Conservation (phyloP, 2,888 invertebrate species). For the Morpho helenor region DNA sequence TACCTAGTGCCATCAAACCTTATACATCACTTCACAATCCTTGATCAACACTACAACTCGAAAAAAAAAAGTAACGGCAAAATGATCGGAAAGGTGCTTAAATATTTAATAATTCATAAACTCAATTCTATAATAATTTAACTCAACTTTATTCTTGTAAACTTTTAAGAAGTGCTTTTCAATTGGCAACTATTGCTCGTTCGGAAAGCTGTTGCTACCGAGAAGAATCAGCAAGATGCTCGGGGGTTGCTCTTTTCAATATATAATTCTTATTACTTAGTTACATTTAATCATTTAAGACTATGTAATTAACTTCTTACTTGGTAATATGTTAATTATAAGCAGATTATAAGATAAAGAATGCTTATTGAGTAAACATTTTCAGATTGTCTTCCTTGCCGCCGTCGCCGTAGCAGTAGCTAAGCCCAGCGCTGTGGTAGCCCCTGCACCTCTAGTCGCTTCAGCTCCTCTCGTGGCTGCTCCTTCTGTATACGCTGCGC, state of each 20-base stretch:
- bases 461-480: conserved; percentile 45
- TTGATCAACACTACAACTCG: conserved; percentile 50
- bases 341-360: too few relatives aligned
- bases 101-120: not conserved
- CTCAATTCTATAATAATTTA: too few relatives aligned
- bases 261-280: too few relatives aligned
- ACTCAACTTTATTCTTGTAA: too few relatives aligned
- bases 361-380: conserved; percentile 15
- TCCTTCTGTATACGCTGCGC: conserved; percentile 51
- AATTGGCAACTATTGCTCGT: too few relatives aligned
- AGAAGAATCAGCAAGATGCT: too few relatives aligned
- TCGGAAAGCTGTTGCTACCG: too few relatives aligned
- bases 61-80: conserved; percentile 33
- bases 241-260: too few relatives aligned
- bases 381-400: conserved; percentile 59
- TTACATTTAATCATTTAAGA: not conserved
- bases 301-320: not conserved
- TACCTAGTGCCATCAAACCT: conserved; percentile 50
- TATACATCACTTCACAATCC: conserved; percentile 58
- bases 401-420: conserved; percentile 51
- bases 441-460: conserved; percentile 50
- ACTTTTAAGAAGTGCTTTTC: too few relatives aligned
- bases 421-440: conserved; percentile 46
- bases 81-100: conserved; percentile 54
- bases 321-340: too few relatives aligned